A percentile compares a stretch with the other conserved stretches of the same genome.
Conservation (phyloP, 2,888 invertebrate genomes). For the Colostygia pectinataria region DNA sequence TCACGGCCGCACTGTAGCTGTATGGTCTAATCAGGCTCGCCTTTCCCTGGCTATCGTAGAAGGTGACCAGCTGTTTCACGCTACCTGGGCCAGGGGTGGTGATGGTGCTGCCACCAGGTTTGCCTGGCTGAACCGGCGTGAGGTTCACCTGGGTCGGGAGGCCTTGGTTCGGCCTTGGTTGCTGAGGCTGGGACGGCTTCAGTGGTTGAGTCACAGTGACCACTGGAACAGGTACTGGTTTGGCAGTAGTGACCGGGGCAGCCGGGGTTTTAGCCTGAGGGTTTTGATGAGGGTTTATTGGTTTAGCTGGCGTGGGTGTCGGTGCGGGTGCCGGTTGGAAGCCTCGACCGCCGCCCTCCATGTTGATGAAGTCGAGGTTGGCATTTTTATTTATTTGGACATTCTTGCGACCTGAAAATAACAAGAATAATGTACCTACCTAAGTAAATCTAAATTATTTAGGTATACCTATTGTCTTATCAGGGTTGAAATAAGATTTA, state of each 20-base stretch:
- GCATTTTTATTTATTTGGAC: conserved; percentile 69
- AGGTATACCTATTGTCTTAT: no score
- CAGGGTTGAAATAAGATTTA: no score
- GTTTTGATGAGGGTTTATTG: conserved; percentile 22
- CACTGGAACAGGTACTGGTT: conserved; percentile 33
- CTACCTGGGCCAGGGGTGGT: conserved; percentile 71
- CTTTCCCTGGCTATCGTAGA: conserved; percentile 71
- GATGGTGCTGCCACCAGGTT: conserved; percentile 44
- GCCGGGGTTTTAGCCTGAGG: conserved; percentile 5
- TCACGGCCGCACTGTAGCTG: conserved; percentile 74
- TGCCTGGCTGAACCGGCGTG: conserved; percentile 63
- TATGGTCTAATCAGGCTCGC: conserved; percentile 70
- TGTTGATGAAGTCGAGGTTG: conserved; percentile 72
- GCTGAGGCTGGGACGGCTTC: conserved; percentile 29
- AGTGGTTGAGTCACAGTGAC: conserved; percentile 26
- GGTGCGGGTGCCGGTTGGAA: conserved; percentile 14
- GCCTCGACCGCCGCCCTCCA: conserved; percentile 62
- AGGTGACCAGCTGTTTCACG: conserved; percentile 67
- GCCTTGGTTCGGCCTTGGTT: conserved; percentile 28
- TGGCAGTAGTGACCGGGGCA: conserved; percentile 30
- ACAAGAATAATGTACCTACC: not conserved
- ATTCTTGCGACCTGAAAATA: conserved; percentile 59
- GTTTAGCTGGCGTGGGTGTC: conserved; percentile 32
- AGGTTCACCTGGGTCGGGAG: conserved; percentile 44
- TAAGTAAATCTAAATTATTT: no score